A percentile compares a stretch with the other conserved stretches of the same genome.
Evolutionary conservation across 2,113 vertebrate genomes (phyloP).

Genomic region (Blennius ocellaris): DNA sequence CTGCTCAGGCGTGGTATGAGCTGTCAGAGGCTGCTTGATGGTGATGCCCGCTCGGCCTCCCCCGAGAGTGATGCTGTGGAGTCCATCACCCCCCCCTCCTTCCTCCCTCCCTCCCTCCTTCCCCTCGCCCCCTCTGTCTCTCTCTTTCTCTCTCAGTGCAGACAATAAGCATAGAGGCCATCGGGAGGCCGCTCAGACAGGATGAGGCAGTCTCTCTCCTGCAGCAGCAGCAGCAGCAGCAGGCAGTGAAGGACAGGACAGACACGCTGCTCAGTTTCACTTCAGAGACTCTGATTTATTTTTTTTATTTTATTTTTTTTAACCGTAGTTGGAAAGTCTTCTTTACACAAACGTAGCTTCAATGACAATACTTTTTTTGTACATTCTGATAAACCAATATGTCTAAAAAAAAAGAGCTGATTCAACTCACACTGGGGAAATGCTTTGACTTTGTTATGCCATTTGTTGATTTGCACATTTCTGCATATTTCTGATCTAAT

Average conservation of each 20-base stretch:
- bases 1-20: slow-evolving; percentile 85
- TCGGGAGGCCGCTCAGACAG: slow-evolving; percentile 67
- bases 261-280: slow-evolving; percentile 59
- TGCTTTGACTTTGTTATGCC: not conserved
- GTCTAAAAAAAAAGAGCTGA: not conserved
- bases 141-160: slow-evolving; percentile 33
- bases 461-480: not conserved
- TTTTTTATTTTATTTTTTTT: no score
- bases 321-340: slow-evolving; percentile 18
- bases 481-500: not conserved
- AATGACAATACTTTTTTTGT: not conserved
- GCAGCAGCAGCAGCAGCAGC: slow-evolving; percentile 55
- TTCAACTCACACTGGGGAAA: not conserved
- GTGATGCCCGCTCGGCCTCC: slow-evolving; percentile 71
- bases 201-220: slow-evolving; percentile 68
- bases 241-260: slow-evolving; percentile 68
- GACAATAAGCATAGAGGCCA: slow-evolving; percentile 67
- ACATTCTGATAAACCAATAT: not conserved
- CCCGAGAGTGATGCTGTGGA: slow-evolving; percentile 68
- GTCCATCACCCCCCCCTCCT: slow-evolving; percentile 71
- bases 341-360: not conserved
- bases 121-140: not conserved
- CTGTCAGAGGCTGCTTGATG: slow-evolving; percentile 85
- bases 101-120: slow-evolving; percentile 4
- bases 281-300: slow-evolving; percentile 40